These are phyloP conservation scores for Arrhopalites spinosus DNA, from an alignment of 2,888 invertebrate species.

Conservation along the genomic window DNA sequence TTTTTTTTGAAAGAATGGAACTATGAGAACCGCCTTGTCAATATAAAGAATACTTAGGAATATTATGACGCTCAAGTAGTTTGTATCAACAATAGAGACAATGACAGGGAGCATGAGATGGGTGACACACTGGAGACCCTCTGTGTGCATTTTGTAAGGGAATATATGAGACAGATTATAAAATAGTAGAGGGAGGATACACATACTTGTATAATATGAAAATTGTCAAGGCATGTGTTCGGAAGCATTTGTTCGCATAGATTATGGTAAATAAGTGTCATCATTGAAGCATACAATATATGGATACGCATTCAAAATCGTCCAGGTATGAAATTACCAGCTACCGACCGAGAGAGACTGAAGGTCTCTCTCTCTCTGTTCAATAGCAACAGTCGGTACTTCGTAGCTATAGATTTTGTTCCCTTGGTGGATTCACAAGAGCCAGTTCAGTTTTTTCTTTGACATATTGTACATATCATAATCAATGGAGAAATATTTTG, in stretches of 20 bases:
- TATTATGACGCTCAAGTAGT: no score
- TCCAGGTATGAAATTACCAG: constrained; percentile 42
- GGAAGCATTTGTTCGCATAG: constrained; percentile 25
- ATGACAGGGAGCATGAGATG: no score
- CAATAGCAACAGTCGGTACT: no score
- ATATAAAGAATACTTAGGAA: background rate
- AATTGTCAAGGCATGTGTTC: constrained; percentile 8
- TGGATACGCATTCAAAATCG: constrained; percentile 30
- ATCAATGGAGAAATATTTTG: no score
- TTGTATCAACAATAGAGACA: no score
- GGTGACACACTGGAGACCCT: no score
- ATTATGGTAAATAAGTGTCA: constrained; percentile 44
- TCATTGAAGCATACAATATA: constrained; percentile 13
- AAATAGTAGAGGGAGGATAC: background rate
- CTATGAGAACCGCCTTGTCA: background rate
- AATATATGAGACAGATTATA: no score
- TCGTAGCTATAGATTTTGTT: no score
- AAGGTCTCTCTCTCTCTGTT: background rate
- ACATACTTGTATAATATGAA: background rate
- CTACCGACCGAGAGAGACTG: background rate
- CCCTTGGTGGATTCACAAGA: no score
- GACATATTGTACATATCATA: no score
- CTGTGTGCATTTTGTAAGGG: no score
- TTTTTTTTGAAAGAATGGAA: background rate
- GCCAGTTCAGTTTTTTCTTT: no score